A percentile compares a stretch with the other conserved stretches of the same genome.
These are phyloP conservation scores for Sylvilagus floridanus DNA, from an alignment of 2,797 vertebrate species.

Conservation along the genomic window DNA sequence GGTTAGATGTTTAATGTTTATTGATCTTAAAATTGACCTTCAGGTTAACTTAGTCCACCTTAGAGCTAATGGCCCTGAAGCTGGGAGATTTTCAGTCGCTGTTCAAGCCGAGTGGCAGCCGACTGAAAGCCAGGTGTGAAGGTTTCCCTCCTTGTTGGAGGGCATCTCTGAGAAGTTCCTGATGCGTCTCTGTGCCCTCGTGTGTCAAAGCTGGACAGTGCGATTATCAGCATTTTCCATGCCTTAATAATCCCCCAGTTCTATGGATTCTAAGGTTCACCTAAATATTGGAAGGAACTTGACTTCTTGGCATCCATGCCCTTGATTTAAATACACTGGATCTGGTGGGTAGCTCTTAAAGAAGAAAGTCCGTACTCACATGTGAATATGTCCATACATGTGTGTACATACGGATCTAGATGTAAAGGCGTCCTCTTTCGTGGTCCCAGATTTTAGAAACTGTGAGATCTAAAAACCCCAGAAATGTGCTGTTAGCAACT, in stretches of 20 bases:
- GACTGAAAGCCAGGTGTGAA: neutral
- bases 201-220: neutral
- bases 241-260: neutral
- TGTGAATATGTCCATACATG: neutral
- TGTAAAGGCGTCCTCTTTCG: neutral
- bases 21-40: neutral
- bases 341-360: neutral
- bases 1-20: neutral
- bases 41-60: neutral
- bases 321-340: neutral
- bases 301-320: neutral
- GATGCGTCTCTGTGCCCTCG: neutral
- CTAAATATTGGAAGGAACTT: neutral
- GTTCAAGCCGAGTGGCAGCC: neutral
- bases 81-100: conserved; percentile 1
- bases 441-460: conserved; percentile 22
- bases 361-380: neutral
- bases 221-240: neutral
- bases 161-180: neutral
- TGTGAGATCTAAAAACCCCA: neutral
- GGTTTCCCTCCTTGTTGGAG: neutral
- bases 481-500: conserved; percentile 3
- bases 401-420: neutral
- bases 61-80: neutral
- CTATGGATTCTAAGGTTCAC: conserved; percentile 43